Evolutionary conservation across 2,888 invertebrate species (phyloP).

Genomic region (Chrysopilus asiliformis): DNA sequence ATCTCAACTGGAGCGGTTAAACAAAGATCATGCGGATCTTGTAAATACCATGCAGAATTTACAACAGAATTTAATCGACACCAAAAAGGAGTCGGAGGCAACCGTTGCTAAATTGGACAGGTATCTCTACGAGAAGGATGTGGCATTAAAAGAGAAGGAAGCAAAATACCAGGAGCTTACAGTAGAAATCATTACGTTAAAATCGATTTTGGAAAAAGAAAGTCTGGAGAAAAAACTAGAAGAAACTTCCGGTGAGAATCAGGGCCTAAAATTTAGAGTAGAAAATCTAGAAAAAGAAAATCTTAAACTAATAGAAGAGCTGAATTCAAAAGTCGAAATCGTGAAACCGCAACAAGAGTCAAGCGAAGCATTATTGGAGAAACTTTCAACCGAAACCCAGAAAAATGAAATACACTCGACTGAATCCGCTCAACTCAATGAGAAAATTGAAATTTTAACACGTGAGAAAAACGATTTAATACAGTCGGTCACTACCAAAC

Average conservation of each 20-base stretch:
- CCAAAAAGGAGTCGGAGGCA: conserved; percentile 20
- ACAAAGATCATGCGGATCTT: conserved; percentile 23
- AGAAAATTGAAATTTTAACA: conserved; percentile 28
- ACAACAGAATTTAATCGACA: conserved; percentile 18
- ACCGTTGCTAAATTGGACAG: conserved; percentile 18
- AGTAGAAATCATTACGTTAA: background rate
- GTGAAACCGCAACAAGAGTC: conserved; percentile 8
- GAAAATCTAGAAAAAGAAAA: background rate
- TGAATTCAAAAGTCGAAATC: no score
- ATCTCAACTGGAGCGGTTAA: conserved; percentile 21
- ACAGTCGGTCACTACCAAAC: conserved; percentile 61
- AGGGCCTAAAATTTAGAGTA: no score
- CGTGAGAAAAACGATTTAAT: conserved; percentile 57
- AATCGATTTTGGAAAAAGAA: conserved; percentile 11
- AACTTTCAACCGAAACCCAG: conserved; percentile 14
- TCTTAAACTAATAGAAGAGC: background rate
- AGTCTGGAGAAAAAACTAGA: conserved; percentile 15
- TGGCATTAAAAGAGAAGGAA: background rate
- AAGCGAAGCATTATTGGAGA: conserved; percentile 5
- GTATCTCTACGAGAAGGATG: conserved; percentile 12
- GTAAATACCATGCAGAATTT: conserved; percentile 21
- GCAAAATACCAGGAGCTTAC: conserved; percentile 4
- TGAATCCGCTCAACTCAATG: conserved; percentile 19
- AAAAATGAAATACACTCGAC: conserved; percentile 10
- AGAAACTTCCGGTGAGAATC: conserved; percentile 11